Evolutionary conservation across 2,797 vertebrate species (phyloP).

Genomic region (Spinus pinus): DNA sequence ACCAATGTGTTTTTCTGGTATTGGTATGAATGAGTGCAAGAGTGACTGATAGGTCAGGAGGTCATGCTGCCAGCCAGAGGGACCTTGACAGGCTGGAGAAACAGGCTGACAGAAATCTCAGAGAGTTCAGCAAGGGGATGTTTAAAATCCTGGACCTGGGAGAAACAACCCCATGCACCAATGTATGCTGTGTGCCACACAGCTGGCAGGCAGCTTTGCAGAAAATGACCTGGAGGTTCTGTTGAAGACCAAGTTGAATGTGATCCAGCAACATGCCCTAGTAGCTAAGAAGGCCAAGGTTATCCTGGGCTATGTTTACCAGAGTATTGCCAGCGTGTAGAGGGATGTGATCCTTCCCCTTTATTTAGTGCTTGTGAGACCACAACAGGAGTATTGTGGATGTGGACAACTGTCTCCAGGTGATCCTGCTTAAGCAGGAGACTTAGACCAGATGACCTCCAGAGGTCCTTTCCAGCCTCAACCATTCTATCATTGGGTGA

Average conservation of each 20-base stretch:
- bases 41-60: background rate
- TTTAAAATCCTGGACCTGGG: background rate
- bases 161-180: background rate
- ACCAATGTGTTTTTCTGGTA: background rate
- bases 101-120: background rate
- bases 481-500: background rate
- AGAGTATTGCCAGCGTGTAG: background rate
- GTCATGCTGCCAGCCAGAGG: background rate
- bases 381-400: background rate
- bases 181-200: fast-evolving
- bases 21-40: background rate
- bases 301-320: background rate
- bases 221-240: background rate
- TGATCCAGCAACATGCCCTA: background rate
- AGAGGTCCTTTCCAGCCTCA: background rate
- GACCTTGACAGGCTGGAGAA: background rate
- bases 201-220: background rate
- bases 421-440: background rate
- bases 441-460: background rate
- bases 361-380: background rate
- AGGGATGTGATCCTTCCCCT: background rate
- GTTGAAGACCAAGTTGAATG: background rate
- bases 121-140: background rate
- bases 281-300: background rate
- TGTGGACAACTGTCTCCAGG: background rate